These are phyloP conservation scores for Maniola hyperantus DNA, from an alignment of 2,888 invertebrate genomes.

Conservation along the genomic window DNA sequence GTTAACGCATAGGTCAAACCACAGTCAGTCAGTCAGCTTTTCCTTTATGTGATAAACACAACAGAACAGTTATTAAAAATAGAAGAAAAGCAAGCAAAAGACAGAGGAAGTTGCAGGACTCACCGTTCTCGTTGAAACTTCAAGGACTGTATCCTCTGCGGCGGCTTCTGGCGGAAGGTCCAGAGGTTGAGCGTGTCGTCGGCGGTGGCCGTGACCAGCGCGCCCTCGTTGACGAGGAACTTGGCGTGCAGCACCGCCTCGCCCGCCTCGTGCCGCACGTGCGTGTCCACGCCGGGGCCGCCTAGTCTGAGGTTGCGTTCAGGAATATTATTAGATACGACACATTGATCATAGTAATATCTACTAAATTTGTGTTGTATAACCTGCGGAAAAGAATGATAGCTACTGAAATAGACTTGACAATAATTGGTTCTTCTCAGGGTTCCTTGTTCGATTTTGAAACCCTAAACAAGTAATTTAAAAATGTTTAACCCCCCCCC, in stretches of 20 bases:
- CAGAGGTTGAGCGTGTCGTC: constrained; percentile 98
- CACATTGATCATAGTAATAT: neutral
- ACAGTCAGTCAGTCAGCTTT: no score
- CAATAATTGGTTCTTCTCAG: no score
- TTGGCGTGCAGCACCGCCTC: constrained; percentile 94
- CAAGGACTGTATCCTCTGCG: constrained; percentile 97
- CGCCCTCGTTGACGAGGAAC: constrained; percentile 99
- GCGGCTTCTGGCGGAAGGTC: constrained; percentile 97
- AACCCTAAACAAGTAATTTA: no score
- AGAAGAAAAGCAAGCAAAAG: no score
- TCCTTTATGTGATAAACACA: no score
- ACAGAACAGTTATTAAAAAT: no score
- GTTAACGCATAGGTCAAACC: no score
- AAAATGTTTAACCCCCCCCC: no score
- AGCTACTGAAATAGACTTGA: no score
- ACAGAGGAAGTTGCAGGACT: constrained; percentile 42
- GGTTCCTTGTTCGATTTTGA: no score
- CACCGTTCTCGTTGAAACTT: constrained; percentile 98
- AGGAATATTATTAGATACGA: constrained; percentile 48
- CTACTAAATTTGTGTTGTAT: no score
- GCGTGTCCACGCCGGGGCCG: constrained; percentile 97
- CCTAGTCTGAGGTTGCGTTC: constrained; percentile 88
- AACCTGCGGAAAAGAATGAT: no score
- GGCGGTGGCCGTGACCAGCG: constrained; percentile 96
- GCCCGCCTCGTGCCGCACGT: constrained; percentile 92